A percentile compares a stretch with the other conserved stretches of the same genome.
These are phyloP conservation scores for Drosophila percnosoma DNA, from an alignment of 2,888 invertebrate species.

Conservation along the genomic window DNA sequence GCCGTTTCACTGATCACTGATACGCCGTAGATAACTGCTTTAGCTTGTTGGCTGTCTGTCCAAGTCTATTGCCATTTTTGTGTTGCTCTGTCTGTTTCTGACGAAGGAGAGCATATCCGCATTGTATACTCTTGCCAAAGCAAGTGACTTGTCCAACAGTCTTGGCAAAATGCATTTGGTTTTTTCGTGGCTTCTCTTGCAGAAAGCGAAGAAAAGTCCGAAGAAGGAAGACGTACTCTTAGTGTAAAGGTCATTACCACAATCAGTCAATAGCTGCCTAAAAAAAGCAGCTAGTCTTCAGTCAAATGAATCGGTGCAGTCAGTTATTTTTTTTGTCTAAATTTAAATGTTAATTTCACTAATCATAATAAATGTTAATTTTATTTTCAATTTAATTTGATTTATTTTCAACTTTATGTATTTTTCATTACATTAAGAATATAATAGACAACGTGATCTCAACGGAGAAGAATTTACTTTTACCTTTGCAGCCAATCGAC, in stretches of 20 bases:
- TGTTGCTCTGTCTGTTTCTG: slow-evolving; percentile 1
- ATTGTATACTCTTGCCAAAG: slow-evolving; percentile 42
- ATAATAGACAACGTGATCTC: neutral
- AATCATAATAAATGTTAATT: neutral
- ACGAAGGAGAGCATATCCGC: slow-evolving; percentile 33
- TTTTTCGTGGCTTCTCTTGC: slow-evolving; percentile 1
- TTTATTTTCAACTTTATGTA: neutral
- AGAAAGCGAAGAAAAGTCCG: neutral
- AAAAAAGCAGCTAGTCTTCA: neutral
- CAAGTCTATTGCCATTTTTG: slow-evolving; percentile 40
- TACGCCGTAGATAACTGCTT: neutral
- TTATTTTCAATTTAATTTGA: neutral
- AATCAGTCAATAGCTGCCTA: slow-evolving; percentile 56
- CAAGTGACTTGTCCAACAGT: slow-evolving; percentile 44
- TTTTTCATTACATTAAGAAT: neutral
- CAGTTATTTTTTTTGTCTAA: neutral
- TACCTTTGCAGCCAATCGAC: neutral
- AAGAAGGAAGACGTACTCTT: slow-evolving; percentile 79
- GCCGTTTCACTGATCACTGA: neutral
- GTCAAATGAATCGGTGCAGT: neutral
- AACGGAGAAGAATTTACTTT: neutral
- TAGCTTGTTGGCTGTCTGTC: slow-evolving; percentile 12
- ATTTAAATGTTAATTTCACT: neutral
- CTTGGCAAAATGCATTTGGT: slow-evolving; percentile 6
- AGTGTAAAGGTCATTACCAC: slow-evolving; percentile 84